Base-by-base conservation (phyloP, 1,140 invertebrate species). In the Microplitis demolitor region DNA sequence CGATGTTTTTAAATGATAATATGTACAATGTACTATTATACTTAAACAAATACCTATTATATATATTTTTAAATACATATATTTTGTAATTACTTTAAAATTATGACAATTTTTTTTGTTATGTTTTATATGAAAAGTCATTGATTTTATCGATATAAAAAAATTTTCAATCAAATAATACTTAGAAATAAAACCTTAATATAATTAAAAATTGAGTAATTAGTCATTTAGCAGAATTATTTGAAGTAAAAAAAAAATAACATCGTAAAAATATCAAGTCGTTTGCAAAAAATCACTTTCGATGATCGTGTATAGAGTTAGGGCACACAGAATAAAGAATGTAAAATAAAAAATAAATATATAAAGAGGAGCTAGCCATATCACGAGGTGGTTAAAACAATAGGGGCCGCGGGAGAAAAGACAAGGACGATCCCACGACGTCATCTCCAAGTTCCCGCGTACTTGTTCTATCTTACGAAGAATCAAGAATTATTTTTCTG, bases 391-490 rank as follows among this genome's bases (percentile, higher is more conserved):
- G 56, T 39, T 16, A 11, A 74, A 80, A 84, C 82, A 85, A 85
- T 84, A 70, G 81, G 78, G 79, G 79, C 82, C 82, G 82, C 83
- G 83, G 81, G 84, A 85, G 82, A 74, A 72, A 80, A 80, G 74
- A 78, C 83, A 85, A 85, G 84, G 84, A 84, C 84, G 84, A 82
- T 85, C 84, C 80, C 84, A 85, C 82, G 83, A 82, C 78, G 69
- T 79, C 74, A 77, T 79, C 76, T 51, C 35, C 45, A 3, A 13
- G 66, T 74, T 71, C 64, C 69, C 71, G 68, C 67, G 33, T 69
- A 24, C 24, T 24, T 14, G 16, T 45, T 58, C 14, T 71, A 67
- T 54, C 37, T 61, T 37, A 39, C 33, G 61, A 45, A 64, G 60
- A 69, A 76, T 75, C 60, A 45, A 39, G 67, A 61, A 72, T 66